Evolutionary conservation across 2,113 vertebrate genomes (phyloP), one percentile per base, ranked within the genome.

Genomic region (Perognathus longimembris): DNA sequence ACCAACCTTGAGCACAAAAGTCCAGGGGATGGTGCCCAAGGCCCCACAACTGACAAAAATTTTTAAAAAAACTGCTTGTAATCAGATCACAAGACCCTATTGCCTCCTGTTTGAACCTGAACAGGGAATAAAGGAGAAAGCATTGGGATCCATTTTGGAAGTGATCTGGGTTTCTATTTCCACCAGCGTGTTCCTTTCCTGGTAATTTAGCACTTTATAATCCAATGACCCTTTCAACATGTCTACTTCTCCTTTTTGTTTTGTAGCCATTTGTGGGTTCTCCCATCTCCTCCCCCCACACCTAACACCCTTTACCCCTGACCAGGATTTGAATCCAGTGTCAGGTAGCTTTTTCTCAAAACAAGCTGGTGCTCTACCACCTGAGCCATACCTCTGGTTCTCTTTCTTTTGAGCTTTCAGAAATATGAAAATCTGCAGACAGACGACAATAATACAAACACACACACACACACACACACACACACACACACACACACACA

Each of bases 371-470:
- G n/a, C n/a, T n/a, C n/a, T n/a, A n/a, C n/a, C n/a, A n/a, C n/a
- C n/a, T n/a, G n/a, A n/a, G 80, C 34, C 66, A 74, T 28, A 8
- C 14, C 24, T 30, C 17, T 59, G 4, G 30, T 57, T 75, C 40
- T 88, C 69, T 28, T 92, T 71, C 59, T 74, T 78, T 57, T 32
- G 59, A 50, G 32, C 22, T 79, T 91, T 90, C 17, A 78, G 78
- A 74, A 85, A 92, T 36, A 71, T n/a, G 38, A 69, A 88, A 76
- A 66, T 36, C 70, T 12, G 74, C 42, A 67, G 71, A 38, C 10
- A 69, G 36, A 54, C 59, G 50, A 54, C 8, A 54, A n/a, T n/a
- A n/a, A n/a, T n/a, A n/a, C n/a, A n/a, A n/a, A n/a, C n/a, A n/a
- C n/a, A n/a, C n/a, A n/a, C n/a, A n/a, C n/a, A n/a, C n/a, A n/a